A percentile compares a stretch with the other conserved stretches of the same genome.
These are phyloP conservation scores for Abramis brama DNA, from an alignment of 2,113 vertebrate genomes.

Conservation along the genomic window DNA sequence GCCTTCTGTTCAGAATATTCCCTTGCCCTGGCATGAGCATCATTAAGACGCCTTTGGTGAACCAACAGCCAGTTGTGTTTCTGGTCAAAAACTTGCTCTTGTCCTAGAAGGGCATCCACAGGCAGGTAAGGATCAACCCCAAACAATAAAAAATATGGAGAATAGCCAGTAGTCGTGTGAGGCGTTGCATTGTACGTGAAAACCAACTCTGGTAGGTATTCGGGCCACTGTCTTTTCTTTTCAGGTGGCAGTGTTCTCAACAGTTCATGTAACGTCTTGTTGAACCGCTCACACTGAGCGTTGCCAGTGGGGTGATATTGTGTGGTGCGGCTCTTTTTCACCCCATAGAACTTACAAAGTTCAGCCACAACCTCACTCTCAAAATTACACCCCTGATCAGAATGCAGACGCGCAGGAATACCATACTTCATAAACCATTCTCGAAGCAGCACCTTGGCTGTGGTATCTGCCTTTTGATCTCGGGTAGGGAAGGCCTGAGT, in stretches of 20 bases:
- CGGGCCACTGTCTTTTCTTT: not conserved
- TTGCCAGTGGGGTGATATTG: not conserved
- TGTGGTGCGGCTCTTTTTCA: not conserved
- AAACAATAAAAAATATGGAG: not conserved
- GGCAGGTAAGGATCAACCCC: not conserved
- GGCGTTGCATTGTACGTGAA: not conserved
- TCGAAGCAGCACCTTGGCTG: not conserved
- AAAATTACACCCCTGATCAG: not conserved
- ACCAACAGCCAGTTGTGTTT: not conserved
- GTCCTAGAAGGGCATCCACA: not conserved
- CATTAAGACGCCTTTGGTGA: not conserved
- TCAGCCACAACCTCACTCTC: not conserved
- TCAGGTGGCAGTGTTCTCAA: too few relatives aligned
- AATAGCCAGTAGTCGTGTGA: not conserved
- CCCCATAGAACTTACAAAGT: not conserved
- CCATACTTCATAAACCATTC: not conserved
- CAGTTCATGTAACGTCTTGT: not conserved
- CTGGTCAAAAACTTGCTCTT: not conserved
- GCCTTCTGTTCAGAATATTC: not conserved
- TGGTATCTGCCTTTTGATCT: conserved; percentile 2
- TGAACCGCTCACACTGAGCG: not conserved
- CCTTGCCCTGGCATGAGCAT: not conserved
- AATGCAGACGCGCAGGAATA: not conserved
- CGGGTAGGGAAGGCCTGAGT: not conserved
- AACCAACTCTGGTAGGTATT: not conserved